Conservation (phyloP, 2,888 invertebrate species). For the Sycophila texana region DNA sequence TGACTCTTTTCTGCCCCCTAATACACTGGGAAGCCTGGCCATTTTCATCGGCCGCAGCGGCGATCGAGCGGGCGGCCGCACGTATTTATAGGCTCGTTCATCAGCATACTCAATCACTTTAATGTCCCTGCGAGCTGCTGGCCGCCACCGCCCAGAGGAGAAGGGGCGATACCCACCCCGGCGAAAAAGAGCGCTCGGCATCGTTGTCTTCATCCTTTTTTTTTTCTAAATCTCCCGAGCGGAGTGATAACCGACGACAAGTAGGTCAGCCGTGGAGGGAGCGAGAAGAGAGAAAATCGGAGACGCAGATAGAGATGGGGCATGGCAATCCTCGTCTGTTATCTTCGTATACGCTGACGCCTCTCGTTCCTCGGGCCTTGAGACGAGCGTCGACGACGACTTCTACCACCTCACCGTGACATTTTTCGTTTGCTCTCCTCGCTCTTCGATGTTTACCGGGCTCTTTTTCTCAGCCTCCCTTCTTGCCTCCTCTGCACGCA, state of each 20-base stretch:
- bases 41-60: not conserved
- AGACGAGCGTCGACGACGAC: not conserved
- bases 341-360: conserved; percentile 43
- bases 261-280: conserved; percentile 47
- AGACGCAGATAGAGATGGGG: not conserved
- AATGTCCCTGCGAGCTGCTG: conserved; percentile 29
- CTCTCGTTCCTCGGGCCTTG: conserved; percentile 23
- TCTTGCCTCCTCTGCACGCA: not conserved
- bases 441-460: conserved; percentile 30
- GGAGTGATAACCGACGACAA: conserved; percentile 50
- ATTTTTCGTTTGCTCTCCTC: conserved; percentile 37
- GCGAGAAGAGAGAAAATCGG: conserved; percentile 1
- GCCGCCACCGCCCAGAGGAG: not conserved
- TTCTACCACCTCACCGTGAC: not conserved
- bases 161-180: not conserved
- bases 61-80: not conserved
- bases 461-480: conserved; percentile 1
- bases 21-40: not conserved
- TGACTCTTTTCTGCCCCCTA: conserved; percentile 9
- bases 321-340: conserved; percentile 43
- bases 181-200: not conserved
- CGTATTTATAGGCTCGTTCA: conserved; percentile 51
- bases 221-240: conserved; percentile 43
- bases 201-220: conserved; percentile 4
- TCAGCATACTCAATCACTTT: conserved; percentile 55